Evolutionary conservation across 2,797 vertebrate species (phyloP), one percentile per base, ranked within the genome.

Genomic region (Catostomus latipinnis): DNA sequence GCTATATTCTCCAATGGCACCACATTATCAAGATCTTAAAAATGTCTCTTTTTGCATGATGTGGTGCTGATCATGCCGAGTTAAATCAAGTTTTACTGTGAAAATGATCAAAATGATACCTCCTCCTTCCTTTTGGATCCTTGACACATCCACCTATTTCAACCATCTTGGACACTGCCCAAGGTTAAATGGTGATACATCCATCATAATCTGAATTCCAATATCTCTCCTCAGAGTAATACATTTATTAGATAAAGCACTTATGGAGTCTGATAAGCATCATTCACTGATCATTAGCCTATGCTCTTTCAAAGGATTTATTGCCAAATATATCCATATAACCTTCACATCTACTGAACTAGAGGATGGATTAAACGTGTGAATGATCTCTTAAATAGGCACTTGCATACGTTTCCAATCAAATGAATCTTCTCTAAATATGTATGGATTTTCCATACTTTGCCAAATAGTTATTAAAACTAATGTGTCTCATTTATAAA

Each of bases 131-230:
- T 56, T 53, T 53, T 62, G 52, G 71, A 49, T 57, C 48, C 67
- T 48, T 57, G n/a, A 60, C 11, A 45, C 46, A 46, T 53, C 57
- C 62, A 52, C 46, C 16, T 45, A 45, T 82, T 78, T 82, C 71
- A 72, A 49, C 18, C 48, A 83, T 86, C 88, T 91, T 93, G 91
- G 91, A 93, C 90, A 88, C 86, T 87, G 86, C 89, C 90, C 94
- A 93, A 93, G 93, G 93, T 93, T 93, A 94, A 94, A 93, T 93
- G 92, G 88, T 87, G 89, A 92, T 92, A 90, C 91, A 93, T 95
- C 90, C 85, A 91, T 92, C 93, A 92, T 87, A 88, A 90, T 85
- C 83, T 69, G 86, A 89, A 89, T 90, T 83, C 86, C 82, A 83
- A 88, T 92, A 92, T 87, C 90, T 90, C 92, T 88, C 90, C 90